Conservation (phyloP, 2,797 vertebrate genomes). For the Arrhamphus sclerolepis region DNA sequence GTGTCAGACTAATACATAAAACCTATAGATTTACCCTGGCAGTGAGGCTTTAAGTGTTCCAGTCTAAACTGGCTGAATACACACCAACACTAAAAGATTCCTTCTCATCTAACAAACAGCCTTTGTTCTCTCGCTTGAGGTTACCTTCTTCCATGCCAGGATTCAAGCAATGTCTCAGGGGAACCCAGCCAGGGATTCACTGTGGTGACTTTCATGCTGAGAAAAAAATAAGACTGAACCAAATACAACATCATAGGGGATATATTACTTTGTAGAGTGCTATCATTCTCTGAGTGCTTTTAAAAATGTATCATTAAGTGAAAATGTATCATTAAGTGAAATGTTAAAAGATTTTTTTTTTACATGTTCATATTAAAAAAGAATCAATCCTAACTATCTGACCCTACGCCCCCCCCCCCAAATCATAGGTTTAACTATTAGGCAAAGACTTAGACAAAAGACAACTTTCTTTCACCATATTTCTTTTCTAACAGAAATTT, state of each 20-base stretch:
- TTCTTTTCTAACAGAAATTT: no score
- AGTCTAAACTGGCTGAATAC: constrained; percentile 36
- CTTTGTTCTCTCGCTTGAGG: constrained; percentile 43
- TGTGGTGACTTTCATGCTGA: constrained; percentile 18
- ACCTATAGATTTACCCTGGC: constrained; percentile 24
- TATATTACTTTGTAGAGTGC: constrained; percentile 15
- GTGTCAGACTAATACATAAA: constrained; percentile 17
- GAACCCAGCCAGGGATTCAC: constrained; percentile 51
- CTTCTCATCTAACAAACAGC: constrained; percentile 51
- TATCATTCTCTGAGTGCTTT: neutral
- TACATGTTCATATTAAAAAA: no score
- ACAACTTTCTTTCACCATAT: no score
- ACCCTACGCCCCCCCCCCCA: no score
- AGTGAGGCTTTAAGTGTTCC: constrained; percentile 31
- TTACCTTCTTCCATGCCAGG: constrained; percentile 33
- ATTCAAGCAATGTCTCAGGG: constrained; percentile 40
- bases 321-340: no score
- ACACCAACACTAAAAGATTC: constrained; percentile 52
- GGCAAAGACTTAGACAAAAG: no score
- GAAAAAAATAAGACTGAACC: constrained; percentile 21
- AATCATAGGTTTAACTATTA: no score
- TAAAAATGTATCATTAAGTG: no score
- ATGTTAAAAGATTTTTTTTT: no score
- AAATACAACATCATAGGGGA: constrained; percentile 10
- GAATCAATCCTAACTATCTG: no score